phyloP scores from a whole-genome alignment of 2,113 vertebrate species.

The Ctenomys sociabilis region DNA sequence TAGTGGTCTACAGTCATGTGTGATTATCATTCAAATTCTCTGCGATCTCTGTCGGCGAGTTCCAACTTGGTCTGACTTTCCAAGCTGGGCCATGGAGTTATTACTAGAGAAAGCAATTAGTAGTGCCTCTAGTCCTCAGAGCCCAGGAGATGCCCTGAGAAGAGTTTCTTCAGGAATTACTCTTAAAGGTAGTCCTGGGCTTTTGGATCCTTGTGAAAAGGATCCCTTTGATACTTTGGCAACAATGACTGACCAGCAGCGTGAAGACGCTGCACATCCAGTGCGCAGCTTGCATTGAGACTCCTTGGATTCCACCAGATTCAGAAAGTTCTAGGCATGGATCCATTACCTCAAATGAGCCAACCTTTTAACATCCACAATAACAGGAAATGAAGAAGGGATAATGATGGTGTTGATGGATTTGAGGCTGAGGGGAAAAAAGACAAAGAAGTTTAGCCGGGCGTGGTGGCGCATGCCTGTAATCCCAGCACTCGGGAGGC shows the following conservation, averaged over 20 bases:
- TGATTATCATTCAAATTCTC: constrained; percentile 98
- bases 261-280: constrained; percentile 98
- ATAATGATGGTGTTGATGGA: constrained; percentile 96
- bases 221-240: constrained; percentile 94
- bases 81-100: constrained; percentile 90
- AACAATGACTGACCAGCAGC: constrained; percentile 94
- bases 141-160: too few species aligned
- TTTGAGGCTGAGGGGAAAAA: constrained; percentile 99
- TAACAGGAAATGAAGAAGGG: constrained; percentile 96
- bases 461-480: too few species aligned
- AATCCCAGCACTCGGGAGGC: too few species aligned
- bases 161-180: too few species aligned
- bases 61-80: constrained; percentile 97
- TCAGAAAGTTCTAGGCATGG: constrained; percentile 98
- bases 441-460: too few species aligned
- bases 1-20: constrained; percentile 99
- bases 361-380: constrained; percentile 96
- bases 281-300: constrained; percentile 97
- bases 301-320: constrained; percentile 99
- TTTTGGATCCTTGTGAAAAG: constrained; percentile 97
- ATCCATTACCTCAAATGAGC: constrained; percentile 96
- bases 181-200: constrained; percentile 92
- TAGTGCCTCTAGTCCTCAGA: too few species aligned
- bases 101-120: too few species aligned
- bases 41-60: constrained; percentile 97